phyloP scores from a whole-genome alignment of 2,888 invertebrate species.

The Drosophila subquinaria region DNA sequence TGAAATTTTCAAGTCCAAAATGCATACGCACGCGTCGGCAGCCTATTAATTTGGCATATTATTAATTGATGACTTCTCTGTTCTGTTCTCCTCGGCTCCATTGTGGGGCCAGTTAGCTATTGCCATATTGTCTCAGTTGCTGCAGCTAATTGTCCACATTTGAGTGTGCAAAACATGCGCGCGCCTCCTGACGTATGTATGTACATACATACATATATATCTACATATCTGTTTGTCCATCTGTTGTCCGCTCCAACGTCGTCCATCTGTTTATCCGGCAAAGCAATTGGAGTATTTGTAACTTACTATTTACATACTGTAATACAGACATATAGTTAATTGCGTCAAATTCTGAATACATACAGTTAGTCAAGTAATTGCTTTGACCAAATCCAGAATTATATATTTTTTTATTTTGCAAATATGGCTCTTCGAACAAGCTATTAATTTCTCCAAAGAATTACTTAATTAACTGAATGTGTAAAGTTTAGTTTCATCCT shows the following conservation, averaged over 20 bases:
- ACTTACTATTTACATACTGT: constrained; percentile 24
- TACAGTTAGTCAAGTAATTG: background rate
- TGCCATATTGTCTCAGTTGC: constrained; percentile 43
- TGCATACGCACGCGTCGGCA: constrained; percentile 49
- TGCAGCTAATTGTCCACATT: constrained; percentile 50
- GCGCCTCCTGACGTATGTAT: constrained; percentile 30
- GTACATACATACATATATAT: constrained; percentile 1
- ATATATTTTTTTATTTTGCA: no score
- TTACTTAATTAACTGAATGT: background rate
- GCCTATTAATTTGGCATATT: constrained; percentile 59
- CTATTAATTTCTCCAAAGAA: no score
- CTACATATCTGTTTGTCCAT: constrained; percentile 6
- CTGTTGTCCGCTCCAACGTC: background rate
- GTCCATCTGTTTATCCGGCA: constrained; percentile 30
- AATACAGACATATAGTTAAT: constrained; percentile 11
- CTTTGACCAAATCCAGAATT: no score
- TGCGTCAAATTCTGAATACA: constrained; percentile 13
- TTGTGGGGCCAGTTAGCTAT: constrained; percentile 8
- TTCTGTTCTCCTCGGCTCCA: constrained; percentile 1
- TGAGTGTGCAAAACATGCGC: constrained; percentile 38
- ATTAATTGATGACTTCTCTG: constrained; percentile 39
- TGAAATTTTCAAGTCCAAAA: constrained; percentile 31
- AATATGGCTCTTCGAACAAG: background rate
- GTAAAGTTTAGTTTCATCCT: constrained; percentile 19
- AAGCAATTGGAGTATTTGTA: constrained; percentile 39